Percentiles rank a stretch among this genome's conserved stretches.
Evolutionary conservation across 2,888 invertebrate species (phyloP).

Genomic region (Ophioninae sp.): DNA sequence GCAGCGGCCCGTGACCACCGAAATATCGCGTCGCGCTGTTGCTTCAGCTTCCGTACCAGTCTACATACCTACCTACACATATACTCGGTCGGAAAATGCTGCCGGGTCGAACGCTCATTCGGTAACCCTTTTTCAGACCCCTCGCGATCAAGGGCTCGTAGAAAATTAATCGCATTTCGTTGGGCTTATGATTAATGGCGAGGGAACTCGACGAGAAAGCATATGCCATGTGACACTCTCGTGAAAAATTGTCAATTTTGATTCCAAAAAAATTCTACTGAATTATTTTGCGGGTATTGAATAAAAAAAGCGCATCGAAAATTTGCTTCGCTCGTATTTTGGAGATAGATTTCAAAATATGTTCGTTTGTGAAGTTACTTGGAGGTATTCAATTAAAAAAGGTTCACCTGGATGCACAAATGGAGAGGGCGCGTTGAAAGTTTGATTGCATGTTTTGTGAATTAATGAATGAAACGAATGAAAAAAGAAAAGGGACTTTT

Average conservation of each 20-base stretch:
- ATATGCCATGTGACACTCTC: neutral
- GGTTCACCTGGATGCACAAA: too few species aligned
- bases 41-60: conserved; percentile 49
- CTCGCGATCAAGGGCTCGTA: conserved; percentile 26
- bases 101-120: conserved; percentile 16
- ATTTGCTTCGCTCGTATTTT: neutral
- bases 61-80: neutral
- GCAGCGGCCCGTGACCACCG: conserved; percentile 67
- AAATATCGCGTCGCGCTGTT: conserved; percentile 64
- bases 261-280: neutral
- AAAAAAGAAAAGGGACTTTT: too few species aligned
- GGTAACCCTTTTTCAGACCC: conserved; percentile 39
- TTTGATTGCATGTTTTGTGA: too few species aligned
- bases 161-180: conserved; percentile 48
- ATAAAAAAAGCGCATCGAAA: neutral
- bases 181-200: conserved; percentile 42
- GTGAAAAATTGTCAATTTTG: neutral
- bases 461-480: too few species aligned
- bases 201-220: conserved; percentile 5
- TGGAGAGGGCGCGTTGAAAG: too few species aligned
- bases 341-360: neutral
- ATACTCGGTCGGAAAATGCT: conserved; percentile 17
- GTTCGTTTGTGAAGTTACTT: too few species aligned
- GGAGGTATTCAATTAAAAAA: too few species aligned
- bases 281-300: neutral